These are phyloP conservation scores for Pterobdella sp. DNA, from an alignment of 2,888 invertebrate genomes.

Conservation along the genomic window DNA sequence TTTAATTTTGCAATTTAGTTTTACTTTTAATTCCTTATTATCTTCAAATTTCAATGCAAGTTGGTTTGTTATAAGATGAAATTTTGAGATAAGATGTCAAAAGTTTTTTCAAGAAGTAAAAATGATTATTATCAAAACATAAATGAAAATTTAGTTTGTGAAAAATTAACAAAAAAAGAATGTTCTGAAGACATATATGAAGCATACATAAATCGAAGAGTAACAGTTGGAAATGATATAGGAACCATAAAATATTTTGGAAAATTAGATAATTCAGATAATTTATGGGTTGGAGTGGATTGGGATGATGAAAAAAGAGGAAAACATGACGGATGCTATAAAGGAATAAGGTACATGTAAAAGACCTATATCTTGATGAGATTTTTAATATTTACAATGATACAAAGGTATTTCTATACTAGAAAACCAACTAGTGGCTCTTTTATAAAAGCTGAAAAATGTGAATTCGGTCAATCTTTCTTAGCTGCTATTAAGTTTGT, in stretches of 20 bases:
- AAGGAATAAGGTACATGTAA: conserved; percentile 70
- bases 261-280: conserved; percentile 44
- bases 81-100: no score
- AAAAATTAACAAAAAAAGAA: neutral
- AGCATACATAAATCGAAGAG: neutral
- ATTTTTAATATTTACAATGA: neutral
- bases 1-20: neutral
- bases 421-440: conserved; percentile 61
- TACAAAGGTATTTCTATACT: conserved; percentile 55
- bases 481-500: conserved; percentile 61
- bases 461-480: conserved; percentile 64
- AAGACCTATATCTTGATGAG: neutral
- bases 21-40: neutral
- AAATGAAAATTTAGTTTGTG: neutral
- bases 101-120: no score
- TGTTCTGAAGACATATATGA: neutral
- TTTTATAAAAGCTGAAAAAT: conserved; percentile 75
- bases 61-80: no score
- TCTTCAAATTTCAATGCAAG: no score
- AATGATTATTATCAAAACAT: no score
- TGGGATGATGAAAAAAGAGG: conserved; percentile 85
- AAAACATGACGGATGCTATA: conserved; percentile 80
- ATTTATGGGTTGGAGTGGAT: conserved; percentile 85
- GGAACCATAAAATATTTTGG: conserved; percentile 25
- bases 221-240: neutral